A percentile compares a stretch with the other conserved stretches of the same genome.
These are phyloP conservation scores for Pachypeltis micranthus DNA, from an alignment of 1,140 invertebrate species.

Conservation along the genomic window DNA sequence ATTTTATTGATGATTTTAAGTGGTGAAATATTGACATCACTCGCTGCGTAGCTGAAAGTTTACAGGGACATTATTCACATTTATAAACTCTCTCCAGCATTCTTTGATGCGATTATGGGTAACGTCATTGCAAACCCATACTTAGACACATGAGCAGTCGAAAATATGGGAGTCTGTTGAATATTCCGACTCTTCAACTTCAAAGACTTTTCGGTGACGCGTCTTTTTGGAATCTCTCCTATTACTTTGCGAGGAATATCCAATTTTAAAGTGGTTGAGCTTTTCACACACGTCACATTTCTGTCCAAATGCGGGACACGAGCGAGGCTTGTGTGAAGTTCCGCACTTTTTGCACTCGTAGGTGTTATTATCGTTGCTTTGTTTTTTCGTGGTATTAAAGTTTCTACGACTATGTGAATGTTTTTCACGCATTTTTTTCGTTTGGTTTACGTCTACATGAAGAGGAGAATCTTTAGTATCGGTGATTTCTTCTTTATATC, in stretches of 20 bases:
- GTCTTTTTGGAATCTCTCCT: background rate
- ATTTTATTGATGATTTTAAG: background rate
- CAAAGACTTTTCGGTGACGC: background rate
- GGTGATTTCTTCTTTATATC: background rate
- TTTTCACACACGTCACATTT: background rate
- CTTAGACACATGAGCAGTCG: background rate
- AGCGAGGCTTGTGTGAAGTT: background rate
- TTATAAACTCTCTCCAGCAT: background rate
- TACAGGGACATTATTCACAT: background rate
- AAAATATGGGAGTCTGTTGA: background rate
- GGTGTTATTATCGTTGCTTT: background rate
- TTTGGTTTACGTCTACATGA: background rate
- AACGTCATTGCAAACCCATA: background rate
- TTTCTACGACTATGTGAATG: background rate
- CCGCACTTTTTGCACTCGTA: background rate
- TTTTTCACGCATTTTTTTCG: background rate
- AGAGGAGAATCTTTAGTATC: background rate
- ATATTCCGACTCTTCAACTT: background rate
- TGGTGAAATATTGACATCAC: background rate
- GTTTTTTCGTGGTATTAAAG: background rate
- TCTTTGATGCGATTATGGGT: background rate
- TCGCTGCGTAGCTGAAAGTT: background rate
- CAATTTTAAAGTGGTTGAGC: background rate
- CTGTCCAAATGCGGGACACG: background rate
- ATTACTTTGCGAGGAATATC: background rate